These are phyloP conservation scores for Drosophila willistoni DNA, from an alignment of 1,140 invertebrate species.

Conservation along the genomic window DNA sequence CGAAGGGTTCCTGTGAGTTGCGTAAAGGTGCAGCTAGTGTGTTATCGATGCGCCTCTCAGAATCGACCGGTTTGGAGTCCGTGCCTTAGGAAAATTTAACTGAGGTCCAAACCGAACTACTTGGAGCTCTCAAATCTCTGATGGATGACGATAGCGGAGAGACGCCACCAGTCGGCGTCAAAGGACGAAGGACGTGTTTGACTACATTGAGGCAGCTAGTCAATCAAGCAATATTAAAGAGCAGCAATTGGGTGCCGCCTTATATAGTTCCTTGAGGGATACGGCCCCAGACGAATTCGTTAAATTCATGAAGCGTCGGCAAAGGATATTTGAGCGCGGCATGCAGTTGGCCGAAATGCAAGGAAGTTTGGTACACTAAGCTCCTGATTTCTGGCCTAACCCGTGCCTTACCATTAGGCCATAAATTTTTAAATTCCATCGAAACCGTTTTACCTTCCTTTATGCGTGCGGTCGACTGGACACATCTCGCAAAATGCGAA, in stretches of 20 bases:
- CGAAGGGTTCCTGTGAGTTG: not conserved
- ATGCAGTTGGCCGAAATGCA: conserved; percentile 17
- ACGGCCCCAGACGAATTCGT: not conserved
- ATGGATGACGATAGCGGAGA: not conserved
- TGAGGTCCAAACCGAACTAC: not conserved
- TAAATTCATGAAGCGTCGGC: conserved; percentile 3
- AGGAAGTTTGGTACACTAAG: conserved; percentile 8
- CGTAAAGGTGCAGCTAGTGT: conserved; percentile 17
- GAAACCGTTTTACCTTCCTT: not conserved
- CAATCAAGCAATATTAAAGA: not conserved
- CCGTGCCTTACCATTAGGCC: conserved; percentile 1
- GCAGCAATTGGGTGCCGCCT: conserved; percentile 9
- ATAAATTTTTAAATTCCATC: not conserved
- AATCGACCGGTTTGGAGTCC: not conserved
- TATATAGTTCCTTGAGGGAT: conserved; percentile 23
- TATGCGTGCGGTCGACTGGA: conserved; percentile 3
- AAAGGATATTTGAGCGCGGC: conserved; percentile 18
- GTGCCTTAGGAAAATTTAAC: not conserved
- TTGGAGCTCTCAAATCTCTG: conserved; percentile 21
- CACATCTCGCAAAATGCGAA: not conserved
- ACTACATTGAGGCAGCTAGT: conserved; percentile 13
- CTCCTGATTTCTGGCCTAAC: conserved; percentile 12
- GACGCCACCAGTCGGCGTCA: not conserved
- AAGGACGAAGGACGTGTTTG: conserved; percentile 26
- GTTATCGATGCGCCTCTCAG: not conserved